Evolutionary conservation across 1,140 invertebrate genomes (phyloP).

Genomic region (Diprion similis): DNA sequence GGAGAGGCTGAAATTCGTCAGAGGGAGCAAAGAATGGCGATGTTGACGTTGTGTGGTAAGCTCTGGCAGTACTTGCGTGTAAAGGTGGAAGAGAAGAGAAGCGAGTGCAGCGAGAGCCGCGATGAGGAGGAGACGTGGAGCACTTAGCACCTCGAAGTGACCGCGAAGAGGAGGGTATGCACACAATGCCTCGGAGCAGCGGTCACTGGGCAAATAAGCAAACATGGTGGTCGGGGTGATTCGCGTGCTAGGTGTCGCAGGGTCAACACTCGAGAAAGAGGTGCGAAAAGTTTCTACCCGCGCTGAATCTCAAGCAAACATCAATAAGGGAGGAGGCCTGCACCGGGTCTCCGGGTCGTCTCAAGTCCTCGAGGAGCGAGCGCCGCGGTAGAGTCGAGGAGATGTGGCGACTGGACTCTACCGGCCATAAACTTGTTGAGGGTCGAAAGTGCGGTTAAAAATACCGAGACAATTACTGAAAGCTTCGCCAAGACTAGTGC

Average conservation of each 20-base stretch:
- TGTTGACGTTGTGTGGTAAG: no score
- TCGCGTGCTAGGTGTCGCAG: constrained; percentile 48
- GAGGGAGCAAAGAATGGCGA: no score
- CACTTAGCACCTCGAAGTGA: constrained; percentile 35
- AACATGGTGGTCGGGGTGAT: constrained; percentile 39
- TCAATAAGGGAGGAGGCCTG: constrained; percentile 37
- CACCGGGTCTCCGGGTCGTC: constrained; percentile 26
- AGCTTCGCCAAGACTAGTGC: no score
- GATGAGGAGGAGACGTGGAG: not conserved
- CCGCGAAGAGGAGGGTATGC: not conserved
- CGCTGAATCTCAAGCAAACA: constrained; percentile 38
- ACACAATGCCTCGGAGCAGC: not conserved
- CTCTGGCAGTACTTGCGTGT: no score
- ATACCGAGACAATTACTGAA: no score
- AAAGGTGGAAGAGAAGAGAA: no score
- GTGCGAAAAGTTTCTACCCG: constrained; percentile 49
- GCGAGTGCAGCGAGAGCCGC: no score
- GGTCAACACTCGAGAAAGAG: constrained; percentile 50
- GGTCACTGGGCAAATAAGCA: constrained; percentile 45
- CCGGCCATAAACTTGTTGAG: no score
- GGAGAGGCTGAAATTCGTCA: no score
- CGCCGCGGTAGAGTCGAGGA: not conserved
- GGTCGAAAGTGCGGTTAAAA: no score
- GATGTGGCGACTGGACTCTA: no score
- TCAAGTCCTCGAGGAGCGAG: not conserved